These are phyloP conservation scores for Trachythela sp. DNA, from an alignment of 64 coral and sea anemone species.

Conservation along the genomic window DNA sequence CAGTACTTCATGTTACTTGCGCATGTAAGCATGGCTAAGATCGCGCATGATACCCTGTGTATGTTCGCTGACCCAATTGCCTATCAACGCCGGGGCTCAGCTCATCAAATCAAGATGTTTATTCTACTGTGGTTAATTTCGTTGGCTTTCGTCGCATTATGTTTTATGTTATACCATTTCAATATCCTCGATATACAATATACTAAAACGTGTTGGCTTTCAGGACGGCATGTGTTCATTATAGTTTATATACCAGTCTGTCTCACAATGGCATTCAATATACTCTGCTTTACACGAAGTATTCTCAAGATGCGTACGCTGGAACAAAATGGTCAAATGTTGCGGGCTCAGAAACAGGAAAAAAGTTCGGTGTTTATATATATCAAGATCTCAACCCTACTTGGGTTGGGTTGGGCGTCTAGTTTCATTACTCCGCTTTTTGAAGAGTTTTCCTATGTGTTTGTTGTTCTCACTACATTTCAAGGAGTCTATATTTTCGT, in stretches of 20 bases:
- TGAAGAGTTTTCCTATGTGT: background rate
- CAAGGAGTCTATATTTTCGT: background rate
- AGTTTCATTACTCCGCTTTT: background rate
- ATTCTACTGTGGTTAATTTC: background rate
- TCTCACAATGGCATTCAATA: background rate
- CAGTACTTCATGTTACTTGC: background rate
- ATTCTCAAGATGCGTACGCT: background rate
- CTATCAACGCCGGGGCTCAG: background rate
- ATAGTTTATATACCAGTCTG: background rate
- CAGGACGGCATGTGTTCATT: background rate
- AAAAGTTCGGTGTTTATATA: background rate
- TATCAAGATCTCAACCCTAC: background rate
- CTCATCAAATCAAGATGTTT: background rate
- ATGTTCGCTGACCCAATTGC: conserved; percentile 7
- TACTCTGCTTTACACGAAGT: background rate
- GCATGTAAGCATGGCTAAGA: background rate
- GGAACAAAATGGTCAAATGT: background rate
- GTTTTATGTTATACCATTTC: background rate
- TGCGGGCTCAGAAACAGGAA: background rate
- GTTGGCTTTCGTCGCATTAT: background rate
- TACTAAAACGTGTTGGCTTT: background rate
- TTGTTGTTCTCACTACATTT: background rate
- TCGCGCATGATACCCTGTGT: background rate
- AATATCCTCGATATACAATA: background rate
- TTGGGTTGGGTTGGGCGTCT: background rate